Evolutionary conservation across 2,797 vertebrate genomes (phyloP).

Genomic region (Cyclura pinguis): DNA sequence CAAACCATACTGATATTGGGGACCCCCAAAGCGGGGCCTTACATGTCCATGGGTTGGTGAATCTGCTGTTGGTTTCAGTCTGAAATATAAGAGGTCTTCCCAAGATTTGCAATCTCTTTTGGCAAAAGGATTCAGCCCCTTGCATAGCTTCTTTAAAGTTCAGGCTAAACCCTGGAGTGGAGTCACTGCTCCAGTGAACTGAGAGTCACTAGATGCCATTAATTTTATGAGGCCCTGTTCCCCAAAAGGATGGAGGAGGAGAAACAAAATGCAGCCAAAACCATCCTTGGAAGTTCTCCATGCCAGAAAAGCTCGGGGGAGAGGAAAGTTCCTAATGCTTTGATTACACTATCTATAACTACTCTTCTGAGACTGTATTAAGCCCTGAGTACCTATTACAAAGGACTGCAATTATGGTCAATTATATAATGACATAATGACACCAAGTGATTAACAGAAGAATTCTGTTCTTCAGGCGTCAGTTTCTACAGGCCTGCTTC

Average conservation of each 20-base stretch:
- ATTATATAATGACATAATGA: conserved; percentile 52
- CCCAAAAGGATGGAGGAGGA: not conserved
- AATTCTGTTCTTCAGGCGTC: conserved; percentile 38
- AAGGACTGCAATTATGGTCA: conserved; percentile 20
- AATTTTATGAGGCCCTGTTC: not conserved
- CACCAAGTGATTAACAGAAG: conserved; percentile 18
- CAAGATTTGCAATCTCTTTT: too few relatives aligned
- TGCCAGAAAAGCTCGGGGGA: not conserved
- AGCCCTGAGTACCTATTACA: conserved; percentile 23
- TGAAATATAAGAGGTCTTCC: too few relatives aligned
- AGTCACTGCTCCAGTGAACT: too few relatives aligned
- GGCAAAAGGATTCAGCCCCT: too few relatives aligned
- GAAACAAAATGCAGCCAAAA: not conserved
- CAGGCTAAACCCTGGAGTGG: too few relatives aligned
- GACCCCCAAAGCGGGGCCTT: too few relatives aligned
- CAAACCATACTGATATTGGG: too few relatives aligned
- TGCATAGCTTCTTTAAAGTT: too few relatives aligned
- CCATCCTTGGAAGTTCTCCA: not conserved
- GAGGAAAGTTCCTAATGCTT: conserved; percentile 1
- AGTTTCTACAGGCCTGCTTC: conserved; percentile 34
- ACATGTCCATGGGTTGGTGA: too few relatives aligned
- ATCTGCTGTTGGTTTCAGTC: too few relatives aligned
- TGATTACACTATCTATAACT: conserved; percentile 16
- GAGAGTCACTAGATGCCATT: not conserved
- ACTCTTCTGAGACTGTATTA: conserved; percentile 21